phyloP scores from a whole-genome alignment of 2,888 invertebrate species.

The Margaritifera margaritifera region DNA sequence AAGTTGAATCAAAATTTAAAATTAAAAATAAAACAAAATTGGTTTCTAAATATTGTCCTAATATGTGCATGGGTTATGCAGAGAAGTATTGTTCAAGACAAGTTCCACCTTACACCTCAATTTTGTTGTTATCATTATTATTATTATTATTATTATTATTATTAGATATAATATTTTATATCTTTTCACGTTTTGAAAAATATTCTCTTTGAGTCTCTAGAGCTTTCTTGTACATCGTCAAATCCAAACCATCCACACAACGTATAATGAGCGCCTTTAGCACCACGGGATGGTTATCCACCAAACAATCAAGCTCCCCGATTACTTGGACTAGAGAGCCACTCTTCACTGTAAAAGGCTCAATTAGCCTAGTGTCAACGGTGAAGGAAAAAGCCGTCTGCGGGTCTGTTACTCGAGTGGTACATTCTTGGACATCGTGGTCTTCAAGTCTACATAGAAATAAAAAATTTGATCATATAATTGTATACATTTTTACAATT shows the following conservation, averaged over 20 bases:
- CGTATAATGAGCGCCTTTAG: constrained; percentile 51
- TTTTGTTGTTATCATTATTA: too few relatives aligned
- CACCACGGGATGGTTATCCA: constrained; percentile 5
- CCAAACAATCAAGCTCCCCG: constrained; percentile 43
- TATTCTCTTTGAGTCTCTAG: constrained; percentile 46
- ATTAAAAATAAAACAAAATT: too few relatives aligned
- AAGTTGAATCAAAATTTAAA: too few relatives aligned
- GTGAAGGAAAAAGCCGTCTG: constrained; percentile 26
- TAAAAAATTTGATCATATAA: too few relatives aligned
- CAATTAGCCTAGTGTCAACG: constrained; percentile 50
- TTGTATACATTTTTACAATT: too few relatives aligned
- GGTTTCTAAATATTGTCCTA: too few relatives aligned
- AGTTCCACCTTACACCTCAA: too few relatives aligned
- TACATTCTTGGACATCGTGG: constrained; percentile 41
- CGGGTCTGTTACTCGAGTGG: constrained; percentile 43
- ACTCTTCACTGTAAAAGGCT: constrained; percentile 49
- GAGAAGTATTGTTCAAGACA: too few relatives aligned
- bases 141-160: too few relatives aligned
- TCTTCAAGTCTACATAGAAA: constrained; percentile 37
- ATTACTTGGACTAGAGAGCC: constrained; percentile 54
- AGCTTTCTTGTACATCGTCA: constrained; percentile 47
- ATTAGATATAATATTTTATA: too few relatives aligned
- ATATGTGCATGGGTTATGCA: too few relatives aligned
- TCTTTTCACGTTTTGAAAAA: constrained; percentile 14
- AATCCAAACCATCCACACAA: constrained; percentile 56